Base-by-base conservation (phyloP, 1,140 invertebrate genomes). In the Olivierus martensii region DNA sequence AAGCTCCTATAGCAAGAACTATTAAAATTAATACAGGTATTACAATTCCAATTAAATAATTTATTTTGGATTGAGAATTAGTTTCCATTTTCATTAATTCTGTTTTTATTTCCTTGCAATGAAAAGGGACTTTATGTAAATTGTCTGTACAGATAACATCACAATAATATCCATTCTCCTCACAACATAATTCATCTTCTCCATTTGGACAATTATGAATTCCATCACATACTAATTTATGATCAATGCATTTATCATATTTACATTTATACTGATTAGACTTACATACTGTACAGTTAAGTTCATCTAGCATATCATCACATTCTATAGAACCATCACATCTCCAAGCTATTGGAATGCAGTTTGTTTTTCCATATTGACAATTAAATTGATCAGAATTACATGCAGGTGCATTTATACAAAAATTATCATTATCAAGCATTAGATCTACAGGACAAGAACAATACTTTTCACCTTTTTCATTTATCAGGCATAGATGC, bases 311-410 rank as follows among this genome's bases (percentile, higher is more conserved):
- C 34, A 59, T 58, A 54, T 70, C 68, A n/a, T 51, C 46, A 51
- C 68, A 70, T 45, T 70, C 68, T 34, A 46, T 17, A 38, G 55
- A 46, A 4, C 66, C 65, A 60, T 70, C 65, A 59, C 68, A 70
- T 10, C 57, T 41, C 55, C 63, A 64, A n/a, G 22, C 34, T 7
- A 49, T 14, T 5, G 62, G 61, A 38, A 64, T 57, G 41, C 62
- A 64, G 19, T 14, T 51, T 4, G 53, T 61, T 28, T 28, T 28
- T 39, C 73, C 71, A 46, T 67, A 68, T 19, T 61, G 54, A 59
- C 90, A 95, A 0, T 79, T 79, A 63, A 90, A 92, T 61, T 84
- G 77, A 62, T 83, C 79, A 0, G 76, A 70, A 2, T 78, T 77
- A 67, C 91, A 94, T 6, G 78, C 79, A 2, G 84, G 83, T 2